phyloP scores from a whole-genome alignment of 1,140 invertebrate species.

The Brachionus manjavacas region DNA sequence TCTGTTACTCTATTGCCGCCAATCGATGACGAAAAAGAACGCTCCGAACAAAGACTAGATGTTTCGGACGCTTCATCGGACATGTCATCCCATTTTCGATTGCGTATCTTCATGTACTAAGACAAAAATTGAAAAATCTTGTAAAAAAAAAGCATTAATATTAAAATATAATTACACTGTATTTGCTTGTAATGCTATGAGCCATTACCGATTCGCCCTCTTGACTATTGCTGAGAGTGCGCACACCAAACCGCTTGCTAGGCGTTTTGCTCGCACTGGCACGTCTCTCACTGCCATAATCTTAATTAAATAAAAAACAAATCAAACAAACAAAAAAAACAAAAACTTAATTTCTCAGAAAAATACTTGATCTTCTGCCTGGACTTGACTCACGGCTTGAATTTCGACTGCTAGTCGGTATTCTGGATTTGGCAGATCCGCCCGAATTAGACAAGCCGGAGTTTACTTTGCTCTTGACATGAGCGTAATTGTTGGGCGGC shows the following conservation, averaged over 20 bases:
- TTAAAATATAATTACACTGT: background rate
- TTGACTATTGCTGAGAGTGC: background rate
- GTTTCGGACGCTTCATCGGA: constrained; percentile 78
- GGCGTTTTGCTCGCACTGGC: background rate
- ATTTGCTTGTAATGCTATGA: background rate
- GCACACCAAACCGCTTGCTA: background rate
- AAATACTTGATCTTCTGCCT: constrained; percentile 28
- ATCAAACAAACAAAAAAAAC: no score
- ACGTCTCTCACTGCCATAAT: background rate
- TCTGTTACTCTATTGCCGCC: constrained; percentile 66
- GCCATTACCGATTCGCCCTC: background rate
- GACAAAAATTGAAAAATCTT: background rate
- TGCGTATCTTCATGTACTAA: background rate
- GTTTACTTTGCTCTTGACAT: constrained; percentile 20
- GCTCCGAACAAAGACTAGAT: constrained; percentile 85
- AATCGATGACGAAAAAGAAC: constrained; percentile 74
- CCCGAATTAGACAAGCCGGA: background rate
- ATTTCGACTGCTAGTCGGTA: constrained; percentile 27
- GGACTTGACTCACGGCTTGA: constrained; percentile 44
- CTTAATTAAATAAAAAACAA: background rate
- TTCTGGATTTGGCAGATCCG: constrained; percentile 1
- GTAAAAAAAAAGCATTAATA: no score
- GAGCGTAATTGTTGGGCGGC: constrained; percentile 6
- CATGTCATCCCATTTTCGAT: constrained; percentile 48
- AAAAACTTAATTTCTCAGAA: background rate